These are phyloP conservation scores for Rhynchomys soricoides DNA, from an alignment of 2,113 vertebrate genomes.

Conservation along the genomic window DNA sequence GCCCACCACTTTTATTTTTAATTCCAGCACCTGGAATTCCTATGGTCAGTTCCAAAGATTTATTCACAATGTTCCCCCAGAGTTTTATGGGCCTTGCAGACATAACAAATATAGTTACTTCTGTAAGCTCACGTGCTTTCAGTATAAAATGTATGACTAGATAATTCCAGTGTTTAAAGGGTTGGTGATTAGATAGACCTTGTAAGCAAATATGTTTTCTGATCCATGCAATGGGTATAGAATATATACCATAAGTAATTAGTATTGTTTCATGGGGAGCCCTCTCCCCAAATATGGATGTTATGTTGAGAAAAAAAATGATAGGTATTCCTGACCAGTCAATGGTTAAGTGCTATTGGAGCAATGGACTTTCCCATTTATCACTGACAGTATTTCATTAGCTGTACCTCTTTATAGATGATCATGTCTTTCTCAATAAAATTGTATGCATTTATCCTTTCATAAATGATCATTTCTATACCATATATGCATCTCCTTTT, in stretches of 20 bases:
- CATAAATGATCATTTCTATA: neutral
- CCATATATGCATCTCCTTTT: neutral
- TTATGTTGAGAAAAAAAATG: neutral
- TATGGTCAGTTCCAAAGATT: neutral
- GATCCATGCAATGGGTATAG: neutral
- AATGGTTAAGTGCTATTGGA: neutral
- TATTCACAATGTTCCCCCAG: neutral
- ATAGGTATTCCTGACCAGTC: neutral
- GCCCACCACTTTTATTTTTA: constrained; percentile 40
- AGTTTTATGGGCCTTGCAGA: neutral
- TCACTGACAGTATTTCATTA: neutral
- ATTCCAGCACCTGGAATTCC: neutral
- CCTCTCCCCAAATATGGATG: neutral
- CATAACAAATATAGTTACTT: constrained; percentile 4
- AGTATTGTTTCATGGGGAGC: constrained; percentile 12
- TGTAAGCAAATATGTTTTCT: constrained; percentile 6
- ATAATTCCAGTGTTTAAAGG: constrained; percentile 24
- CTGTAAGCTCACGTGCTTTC: neutral
- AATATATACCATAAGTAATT: neutral
- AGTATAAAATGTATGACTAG: neutral
- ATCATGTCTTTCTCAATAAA: neutral
- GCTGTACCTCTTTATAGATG: neutral
- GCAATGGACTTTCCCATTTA: neutral
- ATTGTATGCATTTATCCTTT: neutral
- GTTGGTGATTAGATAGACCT: constrained; percentile 7